phyloP scores from a whole-genome alignment of 2,888 invertebrate species.

The Drosophila engyochracea region DNA sequence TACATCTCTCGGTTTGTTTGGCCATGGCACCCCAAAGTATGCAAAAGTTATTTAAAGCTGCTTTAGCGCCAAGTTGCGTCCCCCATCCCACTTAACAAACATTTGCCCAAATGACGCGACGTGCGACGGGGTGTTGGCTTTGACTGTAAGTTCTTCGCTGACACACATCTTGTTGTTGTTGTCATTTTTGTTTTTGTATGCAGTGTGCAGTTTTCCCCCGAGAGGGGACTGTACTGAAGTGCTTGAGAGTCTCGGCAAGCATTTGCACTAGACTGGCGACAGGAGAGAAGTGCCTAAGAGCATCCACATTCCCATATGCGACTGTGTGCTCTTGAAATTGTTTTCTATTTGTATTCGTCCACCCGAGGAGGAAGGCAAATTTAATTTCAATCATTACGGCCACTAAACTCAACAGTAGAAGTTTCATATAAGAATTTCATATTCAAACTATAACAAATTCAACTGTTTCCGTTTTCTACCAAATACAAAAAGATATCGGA shows the following conservation, averaged over 20 bases:
- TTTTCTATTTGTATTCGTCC: slow-evolving; percentile 1
- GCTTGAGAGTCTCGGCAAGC: slow-evolving; percentile 58
- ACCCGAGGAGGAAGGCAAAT: background rate
- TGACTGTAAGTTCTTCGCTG: slow-evolving; percentile 41
- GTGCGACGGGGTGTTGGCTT: slow-evolving; percentile 49
- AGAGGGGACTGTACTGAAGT: slow-evolving; percentile 48
- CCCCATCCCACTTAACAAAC: slow-evolving; percentile 36
- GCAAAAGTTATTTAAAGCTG: slow-evolving; percentile 69
- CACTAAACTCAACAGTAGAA: background rate
- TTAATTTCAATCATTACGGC: background rate
- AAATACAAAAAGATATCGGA: background rate
- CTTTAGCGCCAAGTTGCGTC: slow-evolving; percentile 28
- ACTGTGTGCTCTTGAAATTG: slow-evolving; percentile 32
- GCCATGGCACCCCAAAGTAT: slow-evolving; percentile 35
- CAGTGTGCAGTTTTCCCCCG: slow-evolving; percentile 21
- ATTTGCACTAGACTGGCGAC: slow-evolving; percentile 47
- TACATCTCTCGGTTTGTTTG: slow-evolving; percentile 48
- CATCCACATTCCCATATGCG: slow-evolving; percentile 2
- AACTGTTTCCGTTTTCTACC: background rate
- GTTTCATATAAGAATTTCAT: background rate
- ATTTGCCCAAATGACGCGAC: slow-evolving; percentile 56
- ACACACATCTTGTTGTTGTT: slow-evolving; percentile 48
- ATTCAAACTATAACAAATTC: background rate
- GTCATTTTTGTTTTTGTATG: slow-evolving; percentile 7
- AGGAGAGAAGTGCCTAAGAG: slow-evolving; percentile 32